These are phyloP conservation scores for Pseudomyrmex dendroicus DNA, from an alignment of 1,140 invertebrate species.

Conservation along the genomic window DNA sequence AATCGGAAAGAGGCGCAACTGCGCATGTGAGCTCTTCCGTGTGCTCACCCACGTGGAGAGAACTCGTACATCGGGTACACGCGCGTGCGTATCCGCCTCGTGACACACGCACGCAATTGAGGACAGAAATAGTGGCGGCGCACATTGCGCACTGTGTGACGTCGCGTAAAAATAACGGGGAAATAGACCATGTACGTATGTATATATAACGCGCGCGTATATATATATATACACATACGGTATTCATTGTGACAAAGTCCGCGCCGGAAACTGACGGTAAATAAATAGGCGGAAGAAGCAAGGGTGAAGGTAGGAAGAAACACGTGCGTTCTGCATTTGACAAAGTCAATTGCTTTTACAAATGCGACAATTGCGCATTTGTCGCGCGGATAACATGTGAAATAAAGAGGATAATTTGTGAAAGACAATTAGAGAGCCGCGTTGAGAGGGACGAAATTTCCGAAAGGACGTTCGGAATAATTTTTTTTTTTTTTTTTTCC, in stretches of 20 bases:
- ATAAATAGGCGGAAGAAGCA: constrained; percentile 44
- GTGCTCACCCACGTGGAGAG: constrained; percentile 27
- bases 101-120: constrained; percentile 27
- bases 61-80: constrained; percentile 8
- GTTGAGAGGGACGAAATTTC: too few relatives aligned
- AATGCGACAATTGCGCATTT: background rate
- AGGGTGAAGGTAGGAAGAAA: constrained; percentile 36
- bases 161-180: constrained; percentile 39
- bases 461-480: too few relatives aligned
- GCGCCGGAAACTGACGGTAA: constrained; percentile 44
- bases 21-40: background rate
- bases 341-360: too few relatives aligned
- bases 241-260: constrained; percentile 28
- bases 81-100: constrained; percentile 4
- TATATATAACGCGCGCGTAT: too few relatives aligned
- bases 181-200: constrained; percentile 50
- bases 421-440: background rate
- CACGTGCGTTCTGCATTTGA: background rate
- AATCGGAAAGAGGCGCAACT: background rate
- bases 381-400: too few relatives aligned
- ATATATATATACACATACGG: background rate
- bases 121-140: constrained; percentile 37
- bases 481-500: too few relatives aligned
- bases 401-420: background rate
- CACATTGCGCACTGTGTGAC: background rate